Percentiles rank a stretch among this genome's conserved stretches.
phyloP scores from a whole-genome alignment of 2,888 invertebrate genomes.

The Epinotia brunnichana region DNA sequence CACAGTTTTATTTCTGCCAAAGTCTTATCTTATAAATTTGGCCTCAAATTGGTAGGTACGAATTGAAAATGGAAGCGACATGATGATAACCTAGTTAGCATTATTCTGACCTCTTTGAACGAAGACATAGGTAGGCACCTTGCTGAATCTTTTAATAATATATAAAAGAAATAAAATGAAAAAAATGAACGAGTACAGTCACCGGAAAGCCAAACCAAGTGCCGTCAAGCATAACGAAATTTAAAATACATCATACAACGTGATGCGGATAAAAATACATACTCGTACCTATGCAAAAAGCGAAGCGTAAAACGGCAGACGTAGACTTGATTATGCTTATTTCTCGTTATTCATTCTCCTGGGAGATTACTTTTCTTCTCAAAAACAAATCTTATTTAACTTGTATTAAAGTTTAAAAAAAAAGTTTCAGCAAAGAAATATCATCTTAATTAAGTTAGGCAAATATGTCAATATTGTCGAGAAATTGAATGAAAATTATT shows the following conservation, averaged over 20 bases:
- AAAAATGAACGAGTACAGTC: slow-evolving; percentile 21
- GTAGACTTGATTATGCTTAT: slow-evolving; percentile 23
- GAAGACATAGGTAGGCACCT: neutral
- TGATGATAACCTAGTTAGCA: neutral
- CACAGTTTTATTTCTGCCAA: too few species aligned
- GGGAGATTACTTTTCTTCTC: slow-evolving; percentile 35
- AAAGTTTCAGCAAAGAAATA: slow-evolving; percentile 17
- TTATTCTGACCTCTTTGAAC: neutral
- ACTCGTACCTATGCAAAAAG: slow-evolving; percentile 8
- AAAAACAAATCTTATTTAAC: slow-evolving; percentile 37
- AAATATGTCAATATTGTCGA: neutral
- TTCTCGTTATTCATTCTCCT: slow-evolving; percentile 27
- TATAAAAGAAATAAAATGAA: slow-evolving; percentile 9
- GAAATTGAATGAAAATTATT: neutral
- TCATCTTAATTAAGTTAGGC: slow-evolving; percentile 5
- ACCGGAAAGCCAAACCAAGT: slow-evolving; percentile 29
- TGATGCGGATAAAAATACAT: slow-evolving; percentile 26
- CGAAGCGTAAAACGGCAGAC: slow-evolving; percentile 28
- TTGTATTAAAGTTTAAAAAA: slow-evolving; percentile 12
- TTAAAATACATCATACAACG: slow-evolving; percentile 40
- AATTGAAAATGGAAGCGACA: neutral
- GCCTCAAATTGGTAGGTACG: neutral
- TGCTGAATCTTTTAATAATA: slow-evolving; percentile 5
- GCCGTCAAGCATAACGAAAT: slow-evolving; percentile 36
- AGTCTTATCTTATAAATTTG: too few species aligned